A percentile compares a stretch with the other conserved stretches of the same genome.
phyloP scores from a whole-genome alignment of 2,797 vertebrate species.

The Vultur gryphus region DNA sequence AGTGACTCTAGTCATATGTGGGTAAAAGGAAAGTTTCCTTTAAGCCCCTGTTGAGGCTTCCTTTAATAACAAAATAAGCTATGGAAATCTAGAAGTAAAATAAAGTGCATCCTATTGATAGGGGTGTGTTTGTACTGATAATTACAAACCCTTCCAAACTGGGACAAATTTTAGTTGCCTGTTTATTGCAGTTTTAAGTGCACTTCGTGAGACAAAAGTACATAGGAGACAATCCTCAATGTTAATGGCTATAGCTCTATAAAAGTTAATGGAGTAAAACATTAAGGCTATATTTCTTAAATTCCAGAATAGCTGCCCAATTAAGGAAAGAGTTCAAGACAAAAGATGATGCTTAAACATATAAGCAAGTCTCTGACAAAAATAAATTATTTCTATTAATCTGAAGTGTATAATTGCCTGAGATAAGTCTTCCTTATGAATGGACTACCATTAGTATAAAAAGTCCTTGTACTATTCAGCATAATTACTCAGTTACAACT shows the following conservation, averaged over 20 bases:
- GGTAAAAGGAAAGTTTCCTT: neutral
- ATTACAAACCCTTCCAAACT: neutral
- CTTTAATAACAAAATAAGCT: neutral
- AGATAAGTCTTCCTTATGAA: neutral
- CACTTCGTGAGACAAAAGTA: neutral
- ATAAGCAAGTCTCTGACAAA: neutral
- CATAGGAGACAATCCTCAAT: neutral
- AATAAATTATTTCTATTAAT: neutral
- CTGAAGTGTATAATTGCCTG: neutral
- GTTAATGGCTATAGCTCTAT: neutral
- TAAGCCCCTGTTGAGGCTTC: neutral
- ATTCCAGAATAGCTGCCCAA: neutral
- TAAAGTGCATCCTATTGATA: neutral
- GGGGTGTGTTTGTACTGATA: neutral
- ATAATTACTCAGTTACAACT: neutral
- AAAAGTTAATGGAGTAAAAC: slow-evolving; percentile 17
- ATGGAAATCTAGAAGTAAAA: neutral
- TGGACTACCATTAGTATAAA: neutral
- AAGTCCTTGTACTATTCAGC: neutral
- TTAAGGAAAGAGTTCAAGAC: neutral
- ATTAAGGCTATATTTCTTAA: neutral
- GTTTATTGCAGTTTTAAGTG: neutral
- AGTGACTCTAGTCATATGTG: neutral
- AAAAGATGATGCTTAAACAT: neutral
- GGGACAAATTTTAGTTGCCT: neutral